Percentiles rank a stretch among this genome's conserved stretches.
phyloP scores from a whole-genome alignment of 2,113 vertebrate genomes.

The Cepphus grylle region DNA sequence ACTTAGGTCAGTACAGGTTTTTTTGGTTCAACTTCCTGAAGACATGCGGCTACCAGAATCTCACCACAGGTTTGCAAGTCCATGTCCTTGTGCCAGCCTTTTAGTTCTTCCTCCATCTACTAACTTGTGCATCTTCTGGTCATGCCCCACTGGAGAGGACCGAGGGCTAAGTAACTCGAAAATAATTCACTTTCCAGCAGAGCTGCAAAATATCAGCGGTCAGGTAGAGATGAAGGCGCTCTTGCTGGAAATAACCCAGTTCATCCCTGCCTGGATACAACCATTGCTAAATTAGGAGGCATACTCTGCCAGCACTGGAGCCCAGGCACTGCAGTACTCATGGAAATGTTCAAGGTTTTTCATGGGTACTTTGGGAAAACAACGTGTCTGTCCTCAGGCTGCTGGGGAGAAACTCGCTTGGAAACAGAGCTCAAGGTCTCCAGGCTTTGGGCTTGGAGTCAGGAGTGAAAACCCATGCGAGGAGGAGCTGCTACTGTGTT shows the following conservation, averaged over 20 bases:
- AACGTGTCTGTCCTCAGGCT: background rate
- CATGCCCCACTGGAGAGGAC: too few relatives aligned
- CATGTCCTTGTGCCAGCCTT: accelerated
- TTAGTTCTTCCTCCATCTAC: background rate
- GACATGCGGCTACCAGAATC: background rate
- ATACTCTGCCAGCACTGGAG: background rate
- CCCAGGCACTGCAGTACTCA: accelerated
- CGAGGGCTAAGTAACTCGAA: background rate
- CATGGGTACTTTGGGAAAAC: background rate
- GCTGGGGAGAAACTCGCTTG: background rate
- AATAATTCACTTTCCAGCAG: background rate
- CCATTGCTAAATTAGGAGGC: background rate
- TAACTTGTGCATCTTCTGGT: background rate
- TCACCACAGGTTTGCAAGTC: background rate
- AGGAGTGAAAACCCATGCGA: background rate
- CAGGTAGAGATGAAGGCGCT: background rate
- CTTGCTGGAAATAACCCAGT: background rate
- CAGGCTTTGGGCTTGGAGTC: background rate
- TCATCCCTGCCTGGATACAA: background rate
- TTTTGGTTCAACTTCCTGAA: background rate
- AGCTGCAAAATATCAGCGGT: background rate
- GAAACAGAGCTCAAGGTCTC: background rate
- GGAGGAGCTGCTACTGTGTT: background rate
- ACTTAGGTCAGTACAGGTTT: background rate
- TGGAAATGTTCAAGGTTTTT: background rate